Conservation (phyloP, 1,140 invertebrate species). For the silkworm (Bombyx mori) region DNA sequence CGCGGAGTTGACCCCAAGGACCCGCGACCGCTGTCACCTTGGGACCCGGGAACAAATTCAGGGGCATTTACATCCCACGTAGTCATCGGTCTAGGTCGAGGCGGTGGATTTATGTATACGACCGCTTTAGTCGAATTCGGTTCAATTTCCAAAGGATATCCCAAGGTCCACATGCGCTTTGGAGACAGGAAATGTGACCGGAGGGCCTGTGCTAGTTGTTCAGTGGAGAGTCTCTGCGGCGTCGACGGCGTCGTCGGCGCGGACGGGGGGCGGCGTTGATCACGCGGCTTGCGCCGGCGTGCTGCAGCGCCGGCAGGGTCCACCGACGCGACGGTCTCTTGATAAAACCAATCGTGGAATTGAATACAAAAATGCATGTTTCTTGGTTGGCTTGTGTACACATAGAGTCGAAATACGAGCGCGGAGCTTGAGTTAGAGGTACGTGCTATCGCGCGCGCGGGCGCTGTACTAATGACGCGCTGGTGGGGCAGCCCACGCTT, state of each 20-base stretch:
- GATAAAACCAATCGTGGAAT: constrained; percentile 58
- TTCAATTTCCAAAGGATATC: constrained; percentile 80
- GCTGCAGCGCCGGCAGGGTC: constrained; percentile 45
- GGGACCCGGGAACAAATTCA: constrained; percentile 74
- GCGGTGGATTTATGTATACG: constrained; percentile 73
- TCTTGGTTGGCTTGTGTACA: constrained; percentile 55
- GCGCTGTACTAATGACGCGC: constrained; percentile 57
- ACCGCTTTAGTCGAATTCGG: constrained; percentile 74
- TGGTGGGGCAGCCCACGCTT: constrained; percentile 58
- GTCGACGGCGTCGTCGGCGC: constrained; percentile 49
- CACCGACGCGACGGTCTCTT: constrained; percentile 50
- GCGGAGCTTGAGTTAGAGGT: constrained; percentile 40
- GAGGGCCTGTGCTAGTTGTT: constrained; percentile 50
- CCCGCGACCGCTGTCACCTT: constrained; percentile 68
- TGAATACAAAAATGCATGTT: constrained; percentile 60
- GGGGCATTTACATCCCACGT: constrained; percentile 75
- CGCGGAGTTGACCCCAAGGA: constrained; percentile 68
- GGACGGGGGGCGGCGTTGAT: constrained; percentile 52
- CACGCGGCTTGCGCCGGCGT: constrained; percentile 47
- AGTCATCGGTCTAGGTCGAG: constrained; percentile 40
- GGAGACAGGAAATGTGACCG: constrained; percentile 75
- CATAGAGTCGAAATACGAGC: constrained; percentile 58
- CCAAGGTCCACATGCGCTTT: constrained; percentile 77
- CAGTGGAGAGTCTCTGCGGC: constrained; percentile 48
- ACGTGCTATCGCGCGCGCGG: constrained; percentile 62